These are phyloP conservation scores for Temnothorax ravouxi DNA, from an alignment of 2,888 invertebrate genomes.

Conservation along the genomic window DNA sequence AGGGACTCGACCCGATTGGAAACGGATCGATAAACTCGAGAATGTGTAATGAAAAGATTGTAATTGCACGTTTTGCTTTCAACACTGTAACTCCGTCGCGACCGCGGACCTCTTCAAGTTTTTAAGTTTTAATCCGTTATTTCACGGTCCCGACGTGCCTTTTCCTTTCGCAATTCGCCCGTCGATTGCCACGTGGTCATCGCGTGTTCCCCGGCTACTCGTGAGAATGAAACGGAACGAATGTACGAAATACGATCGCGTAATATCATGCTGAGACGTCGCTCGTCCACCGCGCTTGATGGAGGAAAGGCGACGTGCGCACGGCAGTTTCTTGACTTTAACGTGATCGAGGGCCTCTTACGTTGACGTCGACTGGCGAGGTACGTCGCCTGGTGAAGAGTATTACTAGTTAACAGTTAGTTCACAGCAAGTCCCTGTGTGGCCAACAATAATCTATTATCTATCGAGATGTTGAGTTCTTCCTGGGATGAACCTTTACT, in stretches of 20 bases:
- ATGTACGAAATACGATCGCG: slow-evolving; percentile 56
- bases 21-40: neutral
- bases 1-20: neutral
- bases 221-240: slow-evolving; percentile 47
- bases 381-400: slow-evolving; percentile 50
- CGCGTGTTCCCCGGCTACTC: slow-evolving; percentile 28
- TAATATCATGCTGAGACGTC: slow-evolving; percentile 70
- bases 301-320: slow-evolving; percentile 52
- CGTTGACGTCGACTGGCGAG: slow-evolving; percentile 64
- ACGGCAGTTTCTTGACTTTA: slow-evolving; percentile 73
- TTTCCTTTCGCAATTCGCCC: slow-evolving; percentile 53
- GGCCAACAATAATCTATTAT: slow-evolving; percentile 31
- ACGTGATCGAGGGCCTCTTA: slow-evolving; percentile 81
- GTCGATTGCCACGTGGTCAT: slow-evolving; percentile 52
- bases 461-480: slow-evolving; percentile 7
- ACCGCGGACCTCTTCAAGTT: slow-evolving; percentile 7
- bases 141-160: slow-evolving; percentile 19
- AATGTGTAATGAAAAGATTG: neutral
- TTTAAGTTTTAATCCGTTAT: slow-evolving; percentile 41
- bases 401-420: slow-evolving; percentile 69
- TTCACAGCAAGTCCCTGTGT: slow-evolving; percentile 51
- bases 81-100: neutral
- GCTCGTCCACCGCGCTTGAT: slow-evolving; percentile 63
- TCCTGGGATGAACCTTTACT: neutral
- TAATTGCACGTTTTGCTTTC: neutral